Percentiles rank a stretch among this genome's conserved stretches.
Evolutionary conservation across 2,888 invertebrate genomes (phyloP).

Genomic region (Tetranychus truncatus): DNA sequence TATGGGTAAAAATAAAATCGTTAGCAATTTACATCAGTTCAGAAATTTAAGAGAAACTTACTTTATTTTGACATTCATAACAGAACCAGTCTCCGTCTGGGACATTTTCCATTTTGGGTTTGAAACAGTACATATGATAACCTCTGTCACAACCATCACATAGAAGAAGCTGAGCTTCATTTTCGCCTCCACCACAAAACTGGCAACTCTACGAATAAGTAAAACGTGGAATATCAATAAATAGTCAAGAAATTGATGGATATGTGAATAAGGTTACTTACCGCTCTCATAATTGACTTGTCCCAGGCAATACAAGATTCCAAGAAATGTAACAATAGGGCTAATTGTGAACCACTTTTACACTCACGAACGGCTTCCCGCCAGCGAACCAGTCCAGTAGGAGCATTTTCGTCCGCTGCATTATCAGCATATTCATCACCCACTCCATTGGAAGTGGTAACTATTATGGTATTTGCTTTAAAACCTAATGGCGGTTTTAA

Average conservation of each 20-base stretch:
- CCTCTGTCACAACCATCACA: slow-evolving; percentile 94
- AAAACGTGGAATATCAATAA: background rate
- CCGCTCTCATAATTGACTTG: slow-evolving; percentile 97
- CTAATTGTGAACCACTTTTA: slow-evolving; percentile 69
- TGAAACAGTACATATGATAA: slow-evolving; percentile 96
- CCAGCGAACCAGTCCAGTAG: slow-evolving; percentile 52
- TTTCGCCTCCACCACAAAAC: slow-evolving; percentile 86
- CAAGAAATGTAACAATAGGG: slow-evolving; percentile 68
- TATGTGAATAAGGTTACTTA: slow-evolving; percentile 41
- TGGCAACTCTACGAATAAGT: slow-evolving; percentile 59
- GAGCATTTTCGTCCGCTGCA: slow-evolving; percentile 23
- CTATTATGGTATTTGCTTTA: slow-evolving; percentile 18
- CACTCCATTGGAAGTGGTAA: slow-evolving; percentile 15
- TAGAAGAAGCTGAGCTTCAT: slow-evolving; percentile 77
- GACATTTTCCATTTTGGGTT: slow-evolving; percentile 83
- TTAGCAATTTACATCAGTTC: background rate
- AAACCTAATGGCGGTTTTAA: slow-evolving; percentile 27
- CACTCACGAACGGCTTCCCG: slow-evolving; percentile 67
- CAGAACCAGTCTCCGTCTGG: slow-evolving; percentile 98
- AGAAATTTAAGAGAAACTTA: slow-evolving; percentile 12
- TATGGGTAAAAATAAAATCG: slow-evolving; percentile 24
- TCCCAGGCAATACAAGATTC: slow-evolving; percentile 91
- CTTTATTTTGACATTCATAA: slow-evolving; percentile 51
- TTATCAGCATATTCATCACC: slow-evolving; percentile 22
- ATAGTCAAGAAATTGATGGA: background rate